phyloP scores from a whole-genome alignment of 2,113 vertebrate genomes.

The Bubo scandiacus region DNA sequence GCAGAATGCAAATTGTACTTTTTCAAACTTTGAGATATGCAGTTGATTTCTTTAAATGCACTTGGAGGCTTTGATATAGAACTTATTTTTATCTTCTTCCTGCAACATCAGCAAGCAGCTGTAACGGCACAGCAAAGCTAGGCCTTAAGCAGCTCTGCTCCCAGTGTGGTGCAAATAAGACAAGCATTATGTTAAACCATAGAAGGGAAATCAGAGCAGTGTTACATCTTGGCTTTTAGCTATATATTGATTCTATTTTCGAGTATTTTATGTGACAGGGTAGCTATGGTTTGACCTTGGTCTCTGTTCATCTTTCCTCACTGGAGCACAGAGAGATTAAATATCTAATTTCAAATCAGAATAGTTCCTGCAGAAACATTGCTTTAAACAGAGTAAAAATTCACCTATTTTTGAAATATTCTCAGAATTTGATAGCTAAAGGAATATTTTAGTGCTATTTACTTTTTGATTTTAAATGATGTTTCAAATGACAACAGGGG shows the following conservation, averaged over 20 bases:
- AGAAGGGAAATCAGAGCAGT: neutral
- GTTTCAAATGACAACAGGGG: neutral
- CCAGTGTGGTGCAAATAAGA: conserved; percentile 10
- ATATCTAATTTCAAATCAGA: neutral
- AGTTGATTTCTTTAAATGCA: conserved; percentile 4
- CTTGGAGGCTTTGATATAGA: neutral
- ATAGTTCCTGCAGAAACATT: neutral
- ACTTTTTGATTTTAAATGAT: neutral
- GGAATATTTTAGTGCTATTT: neutral
- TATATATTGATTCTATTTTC: neutral
- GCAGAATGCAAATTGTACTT: conserved; percentile 28
- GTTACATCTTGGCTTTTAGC: neutral
- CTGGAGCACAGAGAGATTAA: neutral
- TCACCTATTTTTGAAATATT: neutral
- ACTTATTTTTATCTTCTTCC: conserved; percentile 38
- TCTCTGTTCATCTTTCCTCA: neutral
- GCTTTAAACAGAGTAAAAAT: neutral
- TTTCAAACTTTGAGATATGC: neutral
- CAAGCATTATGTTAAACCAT: neutral
- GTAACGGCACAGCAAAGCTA: conserved; percentile 12
- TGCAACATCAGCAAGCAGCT: conserved; percentile 26
- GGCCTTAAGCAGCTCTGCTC: conserved; percentile 2
- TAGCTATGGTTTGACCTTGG: neutral
- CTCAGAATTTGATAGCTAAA: neutral
- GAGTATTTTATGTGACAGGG: neutral